A percentile compares a stretch with the other conserved stretches of the same genome.
Evolutionary conservation across 2,797 vertebrate species (phyloP).

Genomic region (Anisognathus igniventris): DNA sequence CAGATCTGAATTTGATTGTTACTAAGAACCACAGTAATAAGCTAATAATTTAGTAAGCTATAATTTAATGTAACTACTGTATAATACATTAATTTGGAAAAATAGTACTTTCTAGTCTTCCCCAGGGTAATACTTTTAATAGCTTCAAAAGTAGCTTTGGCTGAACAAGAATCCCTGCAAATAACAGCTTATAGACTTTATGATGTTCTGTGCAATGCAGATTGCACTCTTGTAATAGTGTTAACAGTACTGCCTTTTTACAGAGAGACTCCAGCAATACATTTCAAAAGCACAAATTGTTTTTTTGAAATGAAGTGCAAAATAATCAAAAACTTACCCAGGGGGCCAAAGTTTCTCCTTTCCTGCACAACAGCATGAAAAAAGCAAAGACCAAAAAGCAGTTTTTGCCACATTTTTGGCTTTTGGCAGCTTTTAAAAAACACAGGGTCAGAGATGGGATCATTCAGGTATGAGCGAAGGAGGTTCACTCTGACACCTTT

Average conservation of each 20-base stretch:
- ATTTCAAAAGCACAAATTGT: neutral
- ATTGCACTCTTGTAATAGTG: neutral
- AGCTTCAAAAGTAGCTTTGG: neutral
- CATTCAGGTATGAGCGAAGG: conserved; percentile 86
- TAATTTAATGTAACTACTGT: neutral
- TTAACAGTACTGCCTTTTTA: neutral
- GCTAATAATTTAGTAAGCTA: neutral
- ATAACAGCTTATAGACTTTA: neutral
- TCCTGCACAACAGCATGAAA: conserved; percentile 94
- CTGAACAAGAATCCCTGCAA: neutral
- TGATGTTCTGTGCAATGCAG: neutral
- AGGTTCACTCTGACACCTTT: conserved; percentile 91
- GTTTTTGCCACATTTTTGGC: conserved; percentile 84
- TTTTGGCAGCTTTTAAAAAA: conserved; percentile 87
- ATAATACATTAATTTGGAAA: neutral
- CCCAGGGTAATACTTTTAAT: neutral
- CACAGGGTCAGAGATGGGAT: conserved; percentile 85
- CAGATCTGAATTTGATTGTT: neutral
- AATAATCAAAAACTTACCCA: conserved; percentile 76
- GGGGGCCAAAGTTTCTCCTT: conserved; percentile 88
- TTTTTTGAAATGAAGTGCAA: neutral
- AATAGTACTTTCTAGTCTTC: neutral
- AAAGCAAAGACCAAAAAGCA: conserved; percentile 91
- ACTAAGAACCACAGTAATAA: neutral
- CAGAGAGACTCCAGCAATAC: neutral